Conservation (phyloP, 2,797 vertebrate genomes). For the Sebastes diploproa region DNA sequence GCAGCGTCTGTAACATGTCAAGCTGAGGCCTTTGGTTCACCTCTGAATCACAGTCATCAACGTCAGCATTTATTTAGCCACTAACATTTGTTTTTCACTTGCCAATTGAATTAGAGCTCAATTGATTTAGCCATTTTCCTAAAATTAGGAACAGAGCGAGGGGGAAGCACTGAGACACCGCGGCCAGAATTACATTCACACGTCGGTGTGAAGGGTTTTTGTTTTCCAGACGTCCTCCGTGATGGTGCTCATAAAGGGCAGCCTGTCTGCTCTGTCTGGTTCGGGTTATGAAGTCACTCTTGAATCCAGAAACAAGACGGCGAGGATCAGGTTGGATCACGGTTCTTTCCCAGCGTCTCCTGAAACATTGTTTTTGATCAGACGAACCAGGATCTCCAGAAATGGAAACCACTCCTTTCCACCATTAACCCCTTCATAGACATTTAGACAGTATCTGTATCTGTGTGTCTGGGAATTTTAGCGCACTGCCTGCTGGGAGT, state of each 20-base stretch:
- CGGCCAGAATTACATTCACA: constrained; percentile 43
- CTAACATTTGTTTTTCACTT: not conserved
- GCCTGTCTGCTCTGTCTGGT: constrained; percentile 64
- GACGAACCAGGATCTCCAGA: constrained; percentile 31
- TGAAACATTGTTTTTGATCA: constrained; percentile 55
- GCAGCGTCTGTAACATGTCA: constrained; percentile 30
- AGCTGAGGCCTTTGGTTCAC: constrained; percentile 15
- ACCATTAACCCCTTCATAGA: constrained; percentile 24
- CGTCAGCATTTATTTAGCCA: constrained; percentile 25
- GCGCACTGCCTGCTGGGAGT: not conserved
- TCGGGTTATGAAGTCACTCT: constrained; percentile 60
- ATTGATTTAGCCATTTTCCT: constrained; percentile 13
- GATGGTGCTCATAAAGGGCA: constrained; percentile 37
- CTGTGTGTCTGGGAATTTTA: not conserved
- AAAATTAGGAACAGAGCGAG: constrained; percentile 36
- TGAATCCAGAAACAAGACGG: constrained; percentile 51
- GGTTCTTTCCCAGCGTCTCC: constrained; percentile 53
- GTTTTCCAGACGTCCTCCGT: constrained; percentile 26
- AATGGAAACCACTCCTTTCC: constrained; percentile 33
- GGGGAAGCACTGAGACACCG: constrained; percentile 15
- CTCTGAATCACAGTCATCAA: constrained; percentile 20
- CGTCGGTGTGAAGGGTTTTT: constrained; percentile 27
- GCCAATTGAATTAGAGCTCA: constrained; percentile 14
- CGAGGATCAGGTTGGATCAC: constrained; percentile 55
- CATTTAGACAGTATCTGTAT: not conserved